A percentile compares a stretch with the other conserved stretches of the same genome.
Evolutionary conservation across 2,797 vertebrate genomes (phyloP).

Genomic region (Prunella strophiata): DNA sequence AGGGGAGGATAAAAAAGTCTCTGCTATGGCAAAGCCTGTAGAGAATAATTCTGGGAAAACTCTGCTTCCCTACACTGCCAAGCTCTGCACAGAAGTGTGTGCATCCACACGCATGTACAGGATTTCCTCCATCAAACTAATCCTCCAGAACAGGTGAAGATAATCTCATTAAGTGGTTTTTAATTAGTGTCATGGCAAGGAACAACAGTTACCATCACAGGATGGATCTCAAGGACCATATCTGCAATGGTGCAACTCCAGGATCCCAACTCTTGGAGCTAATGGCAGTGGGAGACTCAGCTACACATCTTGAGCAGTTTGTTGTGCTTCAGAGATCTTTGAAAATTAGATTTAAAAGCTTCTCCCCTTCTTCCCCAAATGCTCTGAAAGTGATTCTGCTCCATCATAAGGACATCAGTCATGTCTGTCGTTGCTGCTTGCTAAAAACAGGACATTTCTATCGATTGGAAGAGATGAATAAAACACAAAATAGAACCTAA

Average conservation of each 20-base stretch:
- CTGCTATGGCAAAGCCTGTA: not conserved
- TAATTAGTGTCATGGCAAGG: slow-evolving; percentile 10
- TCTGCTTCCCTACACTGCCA: accelerated
- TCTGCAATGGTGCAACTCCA: not conserved
- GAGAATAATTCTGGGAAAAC: not conserved
- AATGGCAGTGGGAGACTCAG: not conserved
- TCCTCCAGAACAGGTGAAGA: not conserved
- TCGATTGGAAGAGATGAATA: slow-evolving; percentile 29
- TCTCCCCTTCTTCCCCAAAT: not conserved
- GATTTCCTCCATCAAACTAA: slow-evolving; percentile 13
- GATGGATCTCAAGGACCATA: not conserved
- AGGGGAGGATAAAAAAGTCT: not conserved
- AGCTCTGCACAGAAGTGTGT: not conserved
- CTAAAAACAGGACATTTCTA: slow-evolving; percentile 32
- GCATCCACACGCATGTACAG: not conserved
- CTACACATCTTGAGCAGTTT: not conserved
- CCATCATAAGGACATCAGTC: not conserved
- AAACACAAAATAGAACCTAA: slow-evolving; percentile 34
- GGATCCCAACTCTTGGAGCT: not conserved
- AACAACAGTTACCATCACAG: not conserved
- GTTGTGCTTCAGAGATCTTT: not conserved
- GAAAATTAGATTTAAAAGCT: slow-evolving; percentile 36
- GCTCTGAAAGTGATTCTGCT: not conserved
- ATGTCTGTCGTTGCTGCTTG: not conserved
- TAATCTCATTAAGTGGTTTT: slow-evolving; percentile 33